Conservation (phyloP, 1,140 invertebrate genomes). For the Philotrypesis tridentata region DNA sequence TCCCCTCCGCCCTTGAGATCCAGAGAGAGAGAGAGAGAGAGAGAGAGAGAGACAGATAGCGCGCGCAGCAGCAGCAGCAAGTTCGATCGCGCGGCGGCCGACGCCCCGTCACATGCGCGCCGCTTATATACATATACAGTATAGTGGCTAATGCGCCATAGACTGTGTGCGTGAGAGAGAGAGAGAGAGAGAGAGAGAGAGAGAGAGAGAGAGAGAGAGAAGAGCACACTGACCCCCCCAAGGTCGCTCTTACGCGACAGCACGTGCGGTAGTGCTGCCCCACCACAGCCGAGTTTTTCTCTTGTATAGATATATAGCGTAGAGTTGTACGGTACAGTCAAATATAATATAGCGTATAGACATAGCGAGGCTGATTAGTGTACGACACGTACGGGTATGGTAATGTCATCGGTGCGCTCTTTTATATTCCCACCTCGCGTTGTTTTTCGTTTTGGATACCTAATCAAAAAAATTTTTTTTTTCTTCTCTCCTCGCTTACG, state of each 20-base stretch:
- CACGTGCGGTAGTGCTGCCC: slow-evolving; percentile 56
- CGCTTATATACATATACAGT: too few species aligned
- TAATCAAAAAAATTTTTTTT: too few species aligned
- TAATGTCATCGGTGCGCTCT: not conserved
- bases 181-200: not conserved
- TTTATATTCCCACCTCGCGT: too few species aligned
- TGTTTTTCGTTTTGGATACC: not conserved
- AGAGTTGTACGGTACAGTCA: too few species aligned
- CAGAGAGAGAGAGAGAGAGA: too few species aligned
- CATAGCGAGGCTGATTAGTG: too few species aligned
- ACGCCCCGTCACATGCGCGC: slow-evolving; percentile 11
- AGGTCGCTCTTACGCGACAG: slow-evolving; percentile 66
- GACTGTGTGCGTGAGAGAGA: too few species aligned
- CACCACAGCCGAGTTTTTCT: not conserved
- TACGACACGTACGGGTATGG: too few species aligned
- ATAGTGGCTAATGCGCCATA: not conserved
- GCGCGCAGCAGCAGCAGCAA: not conserved
- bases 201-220: not conserved
- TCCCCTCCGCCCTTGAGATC: not conserved
- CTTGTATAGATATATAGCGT: too few species aligned
- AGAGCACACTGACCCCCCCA: slow-evolving; percentile 62
- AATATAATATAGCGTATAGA: not conserved
- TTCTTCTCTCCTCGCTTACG: not conserved
- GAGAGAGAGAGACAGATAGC: not conserved
- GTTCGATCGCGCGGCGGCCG: slow-evolving; percentile 23